Evolutionary conservation across 2,888 invertebrate genomes (phyloP), one percentile per base, ranked within the genome.

Genomic region (Epinotia bilunana): DNA sequence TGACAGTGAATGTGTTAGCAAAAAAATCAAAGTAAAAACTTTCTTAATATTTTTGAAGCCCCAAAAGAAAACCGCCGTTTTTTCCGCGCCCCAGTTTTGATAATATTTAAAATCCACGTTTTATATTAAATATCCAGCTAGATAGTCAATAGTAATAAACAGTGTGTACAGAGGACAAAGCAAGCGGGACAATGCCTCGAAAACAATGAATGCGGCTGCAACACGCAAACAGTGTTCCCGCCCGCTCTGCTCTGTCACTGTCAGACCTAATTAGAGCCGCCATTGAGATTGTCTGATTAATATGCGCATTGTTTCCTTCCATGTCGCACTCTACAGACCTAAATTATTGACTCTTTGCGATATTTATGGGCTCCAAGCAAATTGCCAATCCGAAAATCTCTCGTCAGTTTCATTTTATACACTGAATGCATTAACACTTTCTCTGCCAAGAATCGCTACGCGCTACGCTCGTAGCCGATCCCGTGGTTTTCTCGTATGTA

Each of bases 231-330:
- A 87, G 81, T 83, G 87, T 86, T 87, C 88, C 77, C 76, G 76
- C 70, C 76, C 80, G 79, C 83, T 80, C 83, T 79, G 82, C 83
- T 89, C 91, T 90, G 91, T 91, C 92, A 91, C 88, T 89, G 90
- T 90, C 92, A 92, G 91, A 89, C 88, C 88, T 92, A 92, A 93
- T 93, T 92, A 93, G 88, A 84, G 80, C 87, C 86, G 86, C 89
- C 88, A 90, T 91, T 92, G 90, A 91, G 89, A 89, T 90, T 89
- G 89, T 86, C 90, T 90, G 91, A 91, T 91, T 91, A 91, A 90
- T 91, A 91, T 90, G 89, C 91, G 90, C 88, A 91, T 90, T 92
- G 91, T 91, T 89, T 88, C 87, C 86, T 87, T 86, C 87, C 87
- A 86, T 86, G 83, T 79, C 80, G 78, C 77, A 78, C 78, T 80